Conservation (phyloP, 1,140 invertebrate genomes). For the Drosophila oshimai region DNA sequence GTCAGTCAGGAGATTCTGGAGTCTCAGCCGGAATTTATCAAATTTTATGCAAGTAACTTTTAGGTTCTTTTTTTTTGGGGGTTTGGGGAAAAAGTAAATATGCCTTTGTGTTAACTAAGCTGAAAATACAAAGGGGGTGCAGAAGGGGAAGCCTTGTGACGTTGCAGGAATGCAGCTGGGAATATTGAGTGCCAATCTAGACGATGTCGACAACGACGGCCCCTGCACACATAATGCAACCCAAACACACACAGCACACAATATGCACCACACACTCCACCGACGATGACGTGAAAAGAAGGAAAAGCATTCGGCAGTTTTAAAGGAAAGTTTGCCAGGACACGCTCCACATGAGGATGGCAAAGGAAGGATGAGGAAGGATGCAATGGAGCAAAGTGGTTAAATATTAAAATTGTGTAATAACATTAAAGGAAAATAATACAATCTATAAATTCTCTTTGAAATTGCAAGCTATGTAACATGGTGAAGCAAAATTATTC, state of each 20-base stretch:
- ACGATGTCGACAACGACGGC: constrained; percentile 37
- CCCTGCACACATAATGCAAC: constrained; percentile 36
- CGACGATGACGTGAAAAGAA: constrained; percentile 22
- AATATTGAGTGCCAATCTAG: constrained; percentile 68
- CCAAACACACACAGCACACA: constrained; percentile 13
- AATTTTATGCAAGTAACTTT: constrained; percentile 74
- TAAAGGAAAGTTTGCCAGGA: constrained; percentile 11
- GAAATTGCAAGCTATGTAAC: too few relatives aligned
- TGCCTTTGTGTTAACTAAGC: constrained; percentile 79
- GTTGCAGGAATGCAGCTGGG: constrained; percentile 57
- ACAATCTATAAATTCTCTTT: too few relatives aligned
- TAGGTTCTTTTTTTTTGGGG: not conserved
- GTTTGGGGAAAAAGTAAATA: constrained; percentile 49
- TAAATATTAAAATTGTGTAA: not conserved
- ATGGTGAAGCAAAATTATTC: too few relatives aligned
- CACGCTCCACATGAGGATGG: constrained; percentile 10
- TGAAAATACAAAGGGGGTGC: constrained; percentile 46
- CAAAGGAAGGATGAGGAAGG: not conserved
- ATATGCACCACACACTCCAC: not conserved
- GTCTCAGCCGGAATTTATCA: constrained; percentile 58
- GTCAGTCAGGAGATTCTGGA: constrained; percentile 39
- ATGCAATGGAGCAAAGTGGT: not conserved
- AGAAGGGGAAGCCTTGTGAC: constrained; percentile 32
- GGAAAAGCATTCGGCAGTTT: constrained; percentile 36
- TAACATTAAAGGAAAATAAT: too few relatives aligned